Evolutionary conservation across 2,797 vertebrate species (phyloP).

Genomic region (Stomatorhinus walkeri): DNA sequence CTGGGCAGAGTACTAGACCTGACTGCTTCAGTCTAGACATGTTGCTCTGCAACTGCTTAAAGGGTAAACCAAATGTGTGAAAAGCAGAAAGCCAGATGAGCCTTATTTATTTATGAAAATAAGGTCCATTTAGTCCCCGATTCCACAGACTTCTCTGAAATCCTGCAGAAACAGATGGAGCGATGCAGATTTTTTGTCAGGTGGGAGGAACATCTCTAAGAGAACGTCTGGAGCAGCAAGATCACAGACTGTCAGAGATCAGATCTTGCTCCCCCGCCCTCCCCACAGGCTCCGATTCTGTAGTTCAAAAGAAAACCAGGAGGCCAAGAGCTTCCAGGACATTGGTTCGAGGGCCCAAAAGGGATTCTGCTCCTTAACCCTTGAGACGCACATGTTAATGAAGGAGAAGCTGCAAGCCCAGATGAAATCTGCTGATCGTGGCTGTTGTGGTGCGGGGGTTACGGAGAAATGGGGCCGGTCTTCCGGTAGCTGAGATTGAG

Average conservation of each 20-base stretch:
- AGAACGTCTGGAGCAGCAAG: background rate
- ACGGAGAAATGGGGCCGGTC: background rate
- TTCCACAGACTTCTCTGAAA: background rate
- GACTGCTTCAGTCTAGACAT: background rate
- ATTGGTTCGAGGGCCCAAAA: background rate
- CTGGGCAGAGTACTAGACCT: background rate
- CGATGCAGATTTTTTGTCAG: background rate
- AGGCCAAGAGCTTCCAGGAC: background rate
- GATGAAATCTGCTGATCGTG: background rate
- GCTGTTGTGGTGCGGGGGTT: background rate
- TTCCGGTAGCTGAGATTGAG: background rate
- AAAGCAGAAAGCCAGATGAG: background rate
- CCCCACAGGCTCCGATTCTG: background rate
- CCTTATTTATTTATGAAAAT: background rate
- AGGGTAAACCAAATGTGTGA: background rate
- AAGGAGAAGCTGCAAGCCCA: background rate
- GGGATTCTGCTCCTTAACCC: background rate
- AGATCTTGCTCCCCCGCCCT: background rate
- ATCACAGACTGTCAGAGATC: slow-evolving; percentile 1
- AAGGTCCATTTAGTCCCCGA: background rate
- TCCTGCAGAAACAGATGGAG: background rate
- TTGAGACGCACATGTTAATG: background rate
- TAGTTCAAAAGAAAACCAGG: background rate
- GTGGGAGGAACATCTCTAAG: background rate
- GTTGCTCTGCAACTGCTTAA: background rate